A percentile compares a stretch with the other conserved stretches of the same genome.
Evolutionary conservation across 2,888 invertebrate genomes (phyloP).

Genomic region (Cinara cedri): DNA sequence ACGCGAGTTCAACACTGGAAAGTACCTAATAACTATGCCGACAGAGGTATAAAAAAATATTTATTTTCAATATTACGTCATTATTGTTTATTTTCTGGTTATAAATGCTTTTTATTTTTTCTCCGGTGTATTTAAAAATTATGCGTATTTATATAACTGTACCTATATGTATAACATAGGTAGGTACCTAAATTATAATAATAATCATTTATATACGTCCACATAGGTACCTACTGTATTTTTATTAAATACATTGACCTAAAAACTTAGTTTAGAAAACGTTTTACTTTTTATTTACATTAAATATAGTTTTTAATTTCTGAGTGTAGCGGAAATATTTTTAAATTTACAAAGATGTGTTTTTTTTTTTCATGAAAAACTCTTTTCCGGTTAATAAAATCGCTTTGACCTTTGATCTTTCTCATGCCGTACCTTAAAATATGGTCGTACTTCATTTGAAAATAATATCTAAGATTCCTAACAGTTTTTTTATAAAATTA

Average conservation of each 20-base stretch:
- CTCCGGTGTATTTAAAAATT: neutral
- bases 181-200: neutral
- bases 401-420: no score
- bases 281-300: no score
- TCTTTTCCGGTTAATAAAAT: no score
- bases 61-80: constrained; percentile 23
- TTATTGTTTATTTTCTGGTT: constrained; percentile 35
- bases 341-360: no score
- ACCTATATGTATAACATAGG: neutral
- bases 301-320: no score
- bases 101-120: constrained; percentile 1
- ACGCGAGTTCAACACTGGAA: neutral
- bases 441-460: no score
- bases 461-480: no score
- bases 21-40: neutral
- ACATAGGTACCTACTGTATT: neutral
- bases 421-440: no score
- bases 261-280: neutral
- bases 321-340: no score
- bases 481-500: no score
- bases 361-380: no score
- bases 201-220: neutral
- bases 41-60: neutral
- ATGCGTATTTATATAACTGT: no score
- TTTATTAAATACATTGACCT: neutral